Conservation (phyloP, 2,888 invertebrate genomes). For the Monopis laevigella region DNA sequence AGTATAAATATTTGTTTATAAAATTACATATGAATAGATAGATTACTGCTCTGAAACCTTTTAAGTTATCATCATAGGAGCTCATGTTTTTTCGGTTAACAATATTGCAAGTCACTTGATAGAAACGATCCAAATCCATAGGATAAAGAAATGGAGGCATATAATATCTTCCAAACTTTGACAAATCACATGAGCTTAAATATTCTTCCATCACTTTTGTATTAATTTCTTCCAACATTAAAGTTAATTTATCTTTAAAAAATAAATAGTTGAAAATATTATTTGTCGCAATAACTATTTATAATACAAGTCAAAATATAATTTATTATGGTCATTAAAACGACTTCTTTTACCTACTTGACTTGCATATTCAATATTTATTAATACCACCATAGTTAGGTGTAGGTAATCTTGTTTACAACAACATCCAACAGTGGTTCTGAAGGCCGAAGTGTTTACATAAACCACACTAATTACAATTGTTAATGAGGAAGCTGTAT, state of each 20-base stretch:
- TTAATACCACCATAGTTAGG: neutral
- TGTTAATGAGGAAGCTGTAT: constrained; percentile 52
- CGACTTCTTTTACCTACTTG: no score
- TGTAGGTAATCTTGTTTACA: constrained; percentile 9
- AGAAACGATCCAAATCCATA: constrained; percentile 32
- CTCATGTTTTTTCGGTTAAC: constrained; percentile 27
- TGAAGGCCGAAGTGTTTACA: constrained; percentile 35
- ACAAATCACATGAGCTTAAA: no score
- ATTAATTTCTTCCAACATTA: constrained; percentile 30
- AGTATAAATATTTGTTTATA: no score
- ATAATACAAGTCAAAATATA: no score
- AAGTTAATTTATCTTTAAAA: constrained; percentile 34
- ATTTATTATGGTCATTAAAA: no score
- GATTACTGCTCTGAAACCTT: constrained; percentile 43
- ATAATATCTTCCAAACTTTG: no score
- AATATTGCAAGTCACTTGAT: constrained; percentile 28
- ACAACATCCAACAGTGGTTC: neutral
- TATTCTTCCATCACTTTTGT: constrained; percentile 21
- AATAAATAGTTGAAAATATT: no score
- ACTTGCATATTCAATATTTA: constrained; percentile 4
- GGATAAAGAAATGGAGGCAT: constrained; percentile 36
- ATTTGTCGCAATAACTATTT: no score
- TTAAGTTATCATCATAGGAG: constrained; percentile 55
- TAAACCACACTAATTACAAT: constrained; percentile 38
- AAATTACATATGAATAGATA: no score